Evolutionary conservation across 1,140 invertebrate species (phyloP), one percentile per base, ranked within the genome.

Genomic region (Sycophila sp.): DNA sequence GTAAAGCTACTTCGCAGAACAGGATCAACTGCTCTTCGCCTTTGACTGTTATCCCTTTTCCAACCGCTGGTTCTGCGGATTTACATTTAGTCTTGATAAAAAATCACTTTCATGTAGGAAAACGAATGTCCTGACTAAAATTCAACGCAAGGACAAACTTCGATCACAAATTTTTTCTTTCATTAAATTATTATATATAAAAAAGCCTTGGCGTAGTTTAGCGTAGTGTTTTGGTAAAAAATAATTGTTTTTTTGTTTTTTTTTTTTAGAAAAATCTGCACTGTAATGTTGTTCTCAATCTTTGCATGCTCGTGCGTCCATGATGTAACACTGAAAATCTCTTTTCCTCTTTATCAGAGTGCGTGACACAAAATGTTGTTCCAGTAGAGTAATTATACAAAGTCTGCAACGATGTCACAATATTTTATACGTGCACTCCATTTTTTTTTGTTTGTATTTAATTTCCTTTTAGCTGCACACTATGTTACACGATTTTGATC

Each of bases 71-170:
- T 32, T 42, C 45, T 38, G 24, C n/a, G 53, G 13, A n/a, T 45
- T 58, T 38, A 22, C 36, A 38, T 49, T 59, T 68, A 60, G 30
- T 59, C 17, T 56, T 45, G 36, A 32, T 56, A 22, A 28, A 56
- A 36, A 68, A 68, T 60, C 32, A 68, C 55, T 34, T 68, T 68
- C 30, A 36, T 15, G 10, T 56, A 58, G 59, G 42, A 47, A 73
- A 53, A 74, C 47, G 51, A 74, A 49, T 42, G 45, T 66, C 26
- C 45, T 62, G 8, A 71, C 49, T 67, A 69, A 73, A 63, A 62
- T 32, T 75, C 26, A 62, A 32, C 7, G 34, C 38, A 55, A 68
- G 40, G 51, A 58, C 53, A 36, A 49, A 36, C 30, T 59, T 68
- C 17, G 34, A 58, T 56, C 64, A 67, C 34, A 67, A 58, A 42